Evolutionary conservation across 2,888 invertebrate species (phyloP).

Genomic region (Odiellus spinosus): DNA sequence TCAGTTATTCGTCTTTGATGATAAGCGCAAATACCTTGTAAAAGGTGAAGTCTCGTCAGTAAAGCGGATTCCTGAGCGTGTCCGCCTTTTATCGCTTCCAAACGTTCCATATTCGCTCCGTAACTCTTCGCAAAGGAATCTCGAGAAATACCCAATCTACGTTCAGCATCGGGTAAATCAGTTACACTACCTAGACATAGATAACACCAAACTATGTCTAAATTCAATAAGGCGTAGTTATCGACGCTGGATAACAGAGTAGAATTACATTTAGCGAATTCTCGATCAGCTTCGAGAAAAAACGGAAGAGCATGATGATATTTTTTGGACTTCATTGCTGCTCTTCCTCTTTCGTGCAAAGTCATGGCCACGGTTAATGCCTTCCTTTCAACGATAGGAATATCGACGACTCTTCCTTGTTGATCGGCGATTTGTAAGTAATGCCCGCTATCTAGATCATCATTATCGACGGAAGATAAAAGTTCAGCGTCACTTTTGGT

Average conservation of each 20-base stretch:
- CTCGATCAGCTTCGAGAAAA: slow-evolving; percentile 58
- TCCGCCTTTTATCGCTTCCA: slow-evolving; percentile 27
- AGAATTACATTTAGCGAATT: slow-evolving; percentile 49
- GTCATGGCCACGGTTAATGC: slow-evolving; percentile 58
- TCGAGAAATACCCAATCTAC: slow-evolving; percentile 48
- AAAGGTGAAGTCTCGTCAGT: slow-evolving; percentile 56
- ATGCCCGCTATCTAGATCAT: slow-evolving; percentile 23
- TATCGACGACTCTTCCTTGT: slow-evolving; percentile 50
- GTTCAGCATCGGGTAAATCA: slow-evolving; percentile 49
- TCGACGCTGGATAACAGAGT: slow-evolving; percentile 52
- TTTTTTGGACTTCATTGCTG: slow-evolving; percentile 46
- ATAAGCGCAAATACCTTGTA: slow-evolving; percentile 62
- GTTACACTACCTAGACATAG: slow-evolving; percentile 53
- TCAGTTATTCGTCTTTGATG: slow-evolving; percentile 53
- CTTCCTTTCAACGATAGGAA: slow-evolving; percentile 51
- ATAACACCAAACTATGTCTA: slow-evolving; percentile 83
- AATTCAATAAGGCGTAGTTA: slow-evolving; percentile 63
- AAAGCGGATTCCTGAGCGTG: slow-evolving; percentile 53
- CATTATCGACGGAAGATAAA: slow-evolving; percentile 25
- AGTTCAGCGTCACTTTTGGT: slow-evolving; percentile 25
- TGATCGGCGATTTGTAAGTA: slow-evolving; percentile 45
- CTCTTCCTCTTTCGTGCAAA: slow-evolving; percentile 59
- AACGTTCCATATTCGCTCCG: slow-evolving; percentile 45
- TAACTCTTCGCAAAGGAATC: slow-evolving; percentile 46
- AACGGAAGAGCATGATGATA: slow-evolving; percentile 53